Base-by-base conservation (phyloP, 1,140 invertebrate species). In the Pseudomyrmex flavicornis region DNA sequence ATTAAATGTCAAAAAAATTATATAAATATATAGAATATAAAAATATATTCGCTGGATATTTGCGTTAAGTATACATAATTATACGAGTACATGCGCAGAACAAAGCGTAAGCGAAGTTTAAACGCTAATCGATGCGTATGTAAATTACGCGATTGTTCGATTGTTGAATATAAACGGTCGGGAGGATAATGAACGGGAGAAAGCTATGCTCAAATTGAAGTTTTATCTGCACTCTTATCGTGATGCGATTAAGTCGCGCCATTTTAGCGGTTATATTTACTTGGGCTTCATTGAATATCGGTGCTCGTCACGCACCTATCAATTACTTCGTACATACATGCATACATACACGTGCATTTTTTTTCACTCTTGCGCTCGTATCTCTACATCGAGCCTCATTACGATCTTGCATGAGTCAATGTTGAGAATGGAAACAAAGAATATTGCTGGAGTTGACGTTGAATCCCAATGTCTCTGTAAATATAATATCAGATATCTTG, bases 121-220 rank as follows among this genome's bases (percentile, higher is more conserved):
- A 72, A 20, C 52, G 9, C 12, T 48, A 13, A 54, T 76, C 48
- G 48, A 62, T 46, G 13, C 12, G 35, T 56, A 77, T 56, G 62
- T 68, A 68, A 77, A 77, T 68, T 46, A 10, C 5, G 12, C 50
- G 73, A 63, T 62, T 63, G 46, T 75, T 35, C 22, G 62, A 77
- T 77, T n/a, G 26, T 54, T 17, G 7, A 13, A 68, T 46, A 56
- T 26, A 48, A 77, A 77, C 20, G 15, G 17, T 10, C 44, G 56
- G 44, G 4, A 12, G 44, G 26, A 46, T 77, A 68, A 74, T 80
- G 68, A 86, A 82, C 63, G 74, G 52, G 85, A 82, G 87, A 89
- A 88, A 89, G 87, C 70, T 74, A 83, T 87, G 65, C 61, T 80
- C 62, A 52, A 85, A 83, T 85, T 84, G 73, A 54, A 70, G 80